Evolutionary conservation across 1,140 invertebrate species (phyloP), one percentile per base, ranked within the genome.

Genomic region (Thalassaphorura encarpata): DNA sequence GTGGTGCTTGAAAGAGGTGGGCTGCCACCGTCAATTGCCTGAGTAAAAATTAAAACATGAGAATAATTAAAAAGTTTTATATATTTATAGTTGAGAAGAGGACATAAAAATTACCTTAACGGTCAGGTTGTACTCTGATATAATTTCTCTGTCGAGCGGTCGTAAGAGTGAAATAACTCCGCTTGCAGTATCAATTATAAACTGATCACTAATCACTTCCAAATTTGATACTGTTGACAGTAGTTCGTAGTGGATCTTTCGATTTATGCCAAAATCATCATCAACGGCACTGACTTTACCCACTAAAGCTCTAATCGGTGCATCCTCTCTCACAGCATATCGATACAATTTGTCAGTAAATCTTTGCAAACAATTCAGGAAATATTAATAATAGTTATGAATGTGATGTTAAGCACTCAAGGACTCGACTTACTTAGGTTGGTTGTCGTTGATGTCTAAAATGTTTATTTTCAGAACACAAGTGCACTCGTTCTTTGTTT

Each of bases 361-460:
- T 55, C 55, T 63, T 31, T 18, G 16, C 27, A 18, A 43, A 6
- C n/a, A 43, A 43, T 11, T 43, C 41, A 43, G 41, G 18, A 43
- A 43, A 18, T 8, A 23, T 43, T 6, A 11, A 8, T 11, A 43
- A 18, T 43, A 43, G n/a, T n/a, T n/a, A n/a, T n/a, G n/a, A n/a
- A n/a, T n/a, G n/a, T n/a, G n/a, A n/a, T n/a, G n/a, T n/a, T n/a
- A n/a, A 16, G 5, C n/a, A n/a, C n/a, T n/a, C n/a, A n/a, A n/a
- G n/a, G n/a, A n/a, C n/a, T n/a, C n/a, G 15, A 47, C 56, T 60
- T 95, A 97, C 43, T 74, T 70, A 1, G 92, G 92, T 43, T 80
- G 70, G 72, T 94, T 89, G 68, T 96, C 92, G 73, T 96, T 96
- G 50, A 81, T 78, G 73, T 96, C 91, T 3, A 72, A 73, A 8